Percentiles rank a stretch among this genome's conserved stretches.
Conservation (phyloP, 23 tunicate species). For the Trididemnum nubilum region DNA sequence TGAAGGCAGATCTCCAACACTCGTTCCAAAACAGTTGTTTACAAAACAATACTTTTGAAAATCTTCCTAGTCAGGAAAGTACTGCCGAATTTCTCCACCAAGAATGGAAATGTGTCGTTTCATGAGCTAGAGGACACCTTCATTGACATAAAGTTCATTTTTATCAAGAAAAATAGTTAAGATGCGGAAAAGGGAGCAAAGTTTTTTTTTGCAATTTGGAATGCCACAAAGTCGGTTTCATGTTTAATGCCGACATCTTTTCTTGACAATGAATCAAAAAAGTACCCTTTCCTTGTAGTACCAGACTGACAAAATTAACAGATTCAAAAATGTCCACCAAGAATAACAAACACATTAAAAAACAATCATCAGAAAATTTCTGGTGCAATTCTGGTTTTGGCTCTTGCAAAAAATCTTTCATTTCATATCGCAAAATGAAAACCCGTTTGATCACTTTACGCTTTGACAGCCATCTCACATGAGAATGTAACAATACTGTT, state of each 20-base stretch:
- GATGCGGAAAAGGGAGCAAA: slow-evolving; percentile 21
- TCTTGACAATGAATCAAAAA: slow-evolving; percentile 45
- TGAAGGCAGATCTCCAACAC: no score
- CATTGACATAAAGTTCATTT: slow-evolving; percentile 47
- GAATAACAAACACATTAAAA: slow-evolving; percentile 46
- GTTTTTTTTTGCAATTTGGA: slow-evolving; percentile 44
- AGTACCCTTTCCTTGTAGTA: slow-evolving; percentile 49
- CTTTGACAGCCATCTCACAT: slow-evolving; percentile 50
- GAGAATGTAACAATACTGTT: slow-evolving; percentile 43
- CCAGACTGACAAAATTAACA: slow-evolving; percentile 54
- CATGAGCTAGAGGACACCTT: slow-evolving; percentile 38
- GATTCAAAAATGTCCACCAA: slow-evolving; percentile 65
- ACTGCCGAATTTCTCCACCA: slow-evolving; percentile 41
- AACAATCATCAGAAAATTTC: slow-evolving; percentile 46
- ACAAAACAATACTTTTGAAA: slow-evolving; percentile 23
- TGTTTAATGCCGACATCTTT: slow-evolving; percentile 44
- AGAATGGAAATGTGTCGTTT: slow-evolving; percentile 44
- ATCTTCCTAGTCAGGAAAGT: slow-evolving; percentile 37
- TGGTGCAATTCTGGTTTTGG: slow-evolving; percentile 45
- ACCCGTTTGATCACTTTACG: slow-evolving; percentile 41
- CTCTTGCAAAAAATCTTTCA: slow-evolving; percentile 36
- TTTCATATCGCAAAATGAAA: slow-evolving; percentile 33
- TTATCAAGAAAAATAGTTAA: slow-evolving; percentile 51
- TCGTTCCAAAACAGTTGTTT: no score
- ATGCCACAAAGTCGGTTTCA: slow-evolving; percentile 42